Base-by-base conservation (phyloP, 92 coral and sea anemone species). In the Nematostella vectensis region DNA sequence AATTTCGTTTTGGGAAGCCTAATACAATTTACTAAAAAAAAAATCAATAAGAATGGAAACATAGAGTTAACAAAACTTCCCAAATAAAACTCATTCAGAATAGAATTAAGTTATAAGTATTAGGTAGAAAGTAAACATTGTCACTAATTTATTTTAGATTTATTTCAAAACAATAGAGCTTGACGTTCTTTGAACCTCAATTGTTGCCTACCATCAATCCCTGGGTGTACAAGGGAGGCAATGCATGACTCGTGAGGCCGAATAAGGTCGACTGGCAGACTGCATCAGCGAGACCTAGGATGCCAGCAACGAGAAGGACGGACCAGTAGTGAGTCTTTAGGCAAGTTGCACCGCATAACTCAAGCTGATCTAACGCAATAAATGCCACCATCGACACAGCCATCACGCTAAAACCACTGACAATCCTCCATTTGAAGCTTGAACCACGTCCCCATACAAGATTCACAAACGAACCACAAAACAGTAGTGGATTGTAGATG, bases 191-290 rank as follows among this genome's bases (percentile, higher is more conserved):
- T n/a, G n/a, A n/a, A n/a, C n/a, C n/a, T n/a, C n/a, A n/a, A n/a
- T n/a, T n/a, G n/a, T n/a, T n/a, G n/a, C 88, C 55, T 80, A 85
- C 95, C 95, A 85, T 85, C 25, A 85, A 75, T 17, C 95, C 95
- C 31, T 85, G 95, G 3, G 95, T 85, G 47, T 80, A 85, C 54
- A 85, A 70, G 0, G 95, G 95, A 20, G 95, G 95, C 39, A 85
- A 56, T 11, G 87, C 95, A 49, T 85, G 95, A 57, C 83, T 85
- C 19, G 95, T 80, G 11, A 85, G 66, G 15, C 95, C 95, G 71
- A 85, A 85, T 58, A 85, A 62, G 1, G 95, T 85, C 12, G 95
- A 85, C 50, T 85, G 95, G 48, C 95, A 85, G n/a, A 85, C 83
- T 18, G 95, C 86, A 63, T 85, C 87, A 25, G 88, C 95, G 28